Conservation (phyloP, 1,140 invertebrate genomes). For the Diachasmimorpha longicaudata region DNA sequence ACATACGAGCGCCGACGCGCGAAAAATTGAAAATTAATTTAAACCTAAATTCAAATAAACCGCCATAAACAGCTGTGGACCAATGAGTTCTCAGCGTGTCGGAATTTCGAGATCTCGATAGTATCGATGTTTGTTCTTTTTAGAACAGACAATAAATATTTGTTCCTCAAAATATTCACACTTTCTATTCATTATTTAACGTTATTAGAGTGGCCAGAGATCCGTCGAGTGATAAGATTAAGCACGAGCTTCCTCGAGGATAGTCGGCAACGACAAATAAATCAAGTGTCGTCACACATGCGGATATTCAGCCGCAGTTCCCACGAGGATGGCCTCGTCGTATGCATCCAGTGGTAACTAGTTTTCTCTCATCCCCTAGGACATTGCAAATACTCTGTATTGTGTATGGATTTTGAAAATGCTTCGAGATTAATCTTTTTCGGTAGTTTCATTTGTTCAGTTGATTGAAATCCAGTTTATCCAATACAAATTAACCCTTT, state of each 20-base stretch:
- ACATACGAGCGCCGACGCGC: too few species aligned
- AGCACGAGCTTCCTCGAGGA: constrained; percentile 40
- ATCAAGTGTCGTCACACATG: constrained; percentile 40
- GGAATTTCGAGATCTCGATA: too few species aligned
- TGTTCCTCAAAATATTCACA: neutral
- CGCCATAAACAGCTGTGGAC: too few species aligned
- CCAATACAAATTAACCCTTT: too few species aligned
- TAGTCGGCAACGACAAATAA: constrained; percentile 43
- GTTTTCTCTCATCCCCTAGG: constrained; percentile 8
- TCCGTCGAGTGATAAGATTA: constrained; percentile 35
- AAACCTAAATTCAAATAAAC: too few species aligned
- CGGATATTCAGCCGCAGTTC: constrained; percentile 46
- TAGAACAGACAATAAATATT: too few species aligned
- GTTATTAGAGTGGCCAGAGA: neutral
- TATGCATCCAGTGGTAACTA: neutral
- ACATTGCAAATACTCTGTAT: neutral
- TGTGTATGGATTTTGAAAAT: neutral
- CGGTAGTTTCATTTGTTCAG: neutral
- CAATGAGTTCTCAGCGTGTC: too few species aligned
- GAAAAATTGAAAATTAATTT: too few species aligned
- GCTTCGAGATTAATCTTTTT: neutral
- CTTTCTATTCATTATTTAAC: neutral
- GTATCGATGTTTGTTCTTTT: too few species aligned
- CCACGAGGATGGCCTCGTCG: constrained; percentile 31
- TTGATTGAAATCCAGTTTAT: too few species aligned